Conservation (phyloP, 2,797 vertebrate species). For the Pangasius macronema region DNA sequence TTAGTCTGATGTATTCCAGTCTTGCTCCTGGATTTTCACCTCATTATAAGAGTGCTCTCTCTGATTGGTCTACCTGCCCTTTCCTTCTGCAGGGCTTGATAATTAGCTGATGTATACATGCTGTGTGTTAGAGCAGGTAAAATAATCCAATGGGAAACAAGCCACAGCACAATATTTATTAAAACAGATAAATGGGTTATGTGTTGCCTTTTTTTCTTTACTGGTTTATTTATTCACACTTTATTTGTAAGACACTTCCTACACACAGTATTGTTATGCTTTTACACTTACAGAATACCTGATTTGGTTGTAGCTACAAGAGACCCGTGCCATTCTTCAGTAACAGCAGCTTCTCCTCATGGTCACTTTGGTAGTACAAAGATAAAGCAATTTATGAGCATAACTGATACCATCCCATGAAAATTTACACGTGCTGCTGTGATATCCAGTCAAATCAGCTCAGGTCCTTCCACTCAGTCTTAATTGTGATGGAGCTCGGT, state of each 20-base stretch:
- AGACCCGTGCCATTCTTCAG: not conserved
- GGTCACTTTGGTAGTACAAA: not conserved
- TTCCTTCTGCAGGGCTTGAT: not conserved
- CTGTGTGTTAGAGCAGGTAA: not conserved
- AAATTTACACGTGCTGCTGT: not conserved
- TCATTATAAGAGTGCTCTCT: not conserved
- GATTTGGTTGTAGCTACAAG: not conserved
- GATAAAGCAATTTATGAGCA: not conserved
- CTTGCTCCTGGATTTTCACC: not conserved
- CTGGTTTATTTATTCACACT: not conserved
- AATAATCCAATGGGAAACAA: conserved; percentile 1
- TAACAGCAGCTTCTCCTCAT: not conserved
- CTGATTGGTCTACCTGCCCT: not conserved
- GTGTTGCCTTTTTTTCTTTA: not conserved
- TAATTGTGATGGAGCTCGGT: not conserved
- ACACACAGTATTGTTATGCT: not conserved
- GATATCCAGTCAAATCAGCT: not conserved
- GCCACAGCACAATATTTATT: not conserved
- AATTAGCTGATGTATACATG: not conserved
- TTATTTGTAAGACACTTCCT: conserved; percentile 6
- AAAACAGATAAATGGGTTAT: not conserved
- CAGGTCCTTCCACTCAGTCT: not conserved
- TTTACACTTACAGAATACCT: conserved; percentile 1
- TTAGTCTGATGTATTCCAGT: not conserved
- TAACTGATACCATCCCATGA: not conserved